These are phyloP conservation scores for Scyliorhinus canicula DNA, from an alignment of 2,797 vertebrate species.

Conservation along the genomic window DNA sequence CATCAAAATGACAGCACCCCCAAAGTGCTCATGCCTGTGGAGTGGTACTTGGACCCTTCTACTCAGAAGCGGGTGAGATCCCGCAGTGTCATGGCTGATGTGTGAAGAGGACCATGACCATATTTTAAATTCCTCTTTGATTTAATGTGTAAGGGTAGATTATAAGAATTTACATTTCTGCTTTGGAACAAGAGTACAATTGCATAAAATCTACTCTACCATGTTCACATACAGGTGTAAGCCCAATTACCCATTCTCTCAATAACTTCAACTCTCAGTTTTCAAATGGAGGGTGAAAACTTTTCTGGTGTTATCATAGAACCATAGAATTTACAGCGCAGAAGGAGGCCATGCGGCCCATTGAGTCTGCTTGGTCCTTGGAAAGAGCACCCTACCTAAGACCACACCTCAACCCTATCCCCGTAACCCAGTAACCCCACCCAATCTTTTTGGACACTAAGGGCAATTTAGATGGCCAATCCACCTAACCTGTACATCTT, in stretches of 20 bases:
- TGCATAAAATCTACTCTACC: background rate
- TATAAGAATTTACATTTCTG: background rate
- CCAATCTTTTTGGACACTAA: too few relatives aligned
- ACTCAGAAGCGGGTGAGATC: background rate
- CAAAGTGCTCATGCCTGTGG: background rate
- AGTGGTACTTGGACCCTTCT: background rate
- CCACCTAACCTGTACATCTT: too few relatives aligned
- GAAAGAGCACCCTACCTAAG: too few relatives aligned
- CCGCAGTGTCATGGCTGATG: background rate
- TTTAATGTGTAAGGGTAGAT: background rate
- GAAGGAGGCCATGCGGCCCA: too few relatives aligned
- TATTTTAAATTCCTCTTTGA: background rate
- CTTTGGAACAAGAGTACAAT: background rate
- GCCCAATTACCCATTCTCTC: background rate
- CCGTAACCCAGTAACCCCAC: too few relatives aligned
- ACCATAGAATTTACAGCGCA: too few relatives aligned
- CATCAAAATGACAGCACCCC: background rate
- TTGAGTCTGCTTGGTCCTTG: too few relatives aligned
- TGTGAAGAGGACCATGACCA: background rate
- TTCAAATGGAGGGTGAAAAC: background rate
- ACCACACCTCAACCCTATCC: too few relatives aligned
- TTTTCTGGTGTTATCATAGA: background rate
- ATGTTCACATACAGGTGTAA: background rate
- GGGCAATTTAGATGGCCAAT: too few relatives aligned
- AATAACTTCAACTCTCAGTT: background rate